A percentile compares a stretch with the other conserved stretches of the same genome.
These are phyloP conservation scores for Patella pellucida DNA, from an alignment of 2,888 invertebrate species.

Conservation along the genomic window DNA sequence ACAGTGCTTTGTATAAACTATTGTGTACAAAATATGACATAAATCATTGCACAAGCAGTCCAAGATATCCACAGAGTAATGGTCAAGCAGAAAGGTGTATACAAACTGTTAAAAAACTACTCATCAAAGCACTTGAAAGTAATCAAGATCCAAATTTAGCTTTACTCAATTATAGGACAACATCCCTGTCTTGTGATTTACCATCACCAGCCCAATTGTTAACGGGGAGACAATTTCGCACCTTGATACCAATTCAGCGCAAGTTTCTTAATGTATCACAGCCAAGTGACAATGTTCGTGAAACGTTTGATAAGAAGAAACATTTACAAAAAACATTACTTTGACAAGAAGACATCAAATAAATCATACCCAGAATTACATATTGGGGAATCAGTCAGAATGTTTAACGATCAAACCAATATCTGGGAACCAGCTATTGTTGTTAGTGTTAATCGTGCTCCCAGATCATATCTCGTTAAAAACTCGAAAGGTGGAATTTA, in stretches of 20 bases:
- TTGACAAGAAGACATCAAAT: neutral
- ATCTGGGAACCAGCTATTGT: neutral
- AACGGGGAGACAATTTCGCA: neutral
- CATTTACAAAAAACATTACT: neutral
- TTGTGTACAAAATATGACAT: conserved; percentile 1
- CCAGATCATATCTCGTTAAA: neutral
- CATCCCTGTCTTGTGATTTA: neutral
- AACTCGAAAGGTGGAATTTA: neutral
- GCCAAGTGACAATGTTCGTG: neutral
- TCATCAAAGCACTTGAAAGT: neutral
- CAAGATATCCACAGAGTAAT: conserved; percentile 11
- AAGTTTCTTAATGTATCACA: neutral
- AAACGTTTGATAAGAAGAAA: neutral
- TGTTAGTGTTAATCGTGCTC: neutral
- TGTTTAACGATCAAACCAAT: neutral
- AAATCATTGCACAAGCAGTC: neutral
- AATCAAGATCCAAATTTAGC: conserved; percentile 11
- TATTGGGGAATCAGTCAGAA: neutral
- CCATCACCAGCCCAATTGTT: conserved; percentile 3
- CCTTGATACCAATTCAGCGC: conserved; percentile 6
- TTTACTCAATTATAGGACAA: conserved; percentile 3
- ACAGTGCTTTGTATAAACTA: neutral
- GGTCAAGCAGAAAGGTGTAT: neutral
- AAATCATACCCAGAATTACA: neutral
- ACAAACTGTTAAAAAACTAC: conserved; percentile 13